phyloP scores from a whole-genome alignment of 2,797 vertebrate genomes.

The Phataginus tetradactyla region DNA sequence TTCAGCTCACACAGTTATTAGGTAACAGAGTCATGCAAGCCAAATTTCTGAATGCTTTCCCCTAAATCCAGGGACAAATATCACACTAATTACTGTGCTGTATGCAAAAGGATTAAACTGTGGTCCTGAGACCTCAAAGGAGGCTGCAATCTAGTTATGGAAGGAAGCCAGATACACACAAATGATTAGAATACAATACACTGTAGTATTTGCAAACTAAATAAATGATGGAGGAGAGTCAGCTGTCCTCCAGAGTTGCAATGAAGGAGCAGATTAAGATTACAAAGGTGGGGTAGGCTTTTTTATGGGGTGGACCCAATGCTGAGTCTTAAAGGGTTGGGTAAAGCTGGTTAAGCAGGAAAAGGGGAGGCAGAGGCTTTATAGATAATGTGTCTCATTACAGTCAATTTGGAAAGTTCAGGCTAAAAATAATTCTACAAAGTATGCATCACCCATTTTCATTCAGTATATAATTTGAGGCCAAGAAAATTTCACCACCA shows the following conservation, averaged over 20 bases:
- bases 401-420: not conserved
- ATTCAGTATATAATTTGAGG: not conserved
- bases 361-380: not conserved
- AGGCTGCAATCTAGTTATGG: constrained; percentile 19
- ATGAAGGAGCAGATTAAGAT: not conserved
- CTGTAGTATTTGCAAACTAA: constrained; percentile 19
- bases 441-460: not conserved
- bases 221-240: not conserved
- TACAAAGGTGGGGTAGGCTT: not conserved
- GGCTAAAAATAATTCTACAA: constrained; percentile 37
- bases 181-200: constrained; percentile 48
- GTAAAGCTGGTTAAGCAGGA: not conserved
- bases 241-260: not conserved
- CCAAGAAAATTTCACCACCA: constrained; percentile 3
- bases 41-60: constrained; percentile 43
- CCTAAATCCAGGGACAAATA: constrained; percentile 60
- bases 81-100: constrained; percentile 47
- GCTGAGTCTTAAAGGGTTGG: not conserved
- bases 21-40: constrained; percentile 40
- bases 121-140: constrained; percentile 31
- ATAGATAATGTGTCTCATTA: not conserved
- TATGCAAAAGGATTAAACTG: constrained; percentile 63
- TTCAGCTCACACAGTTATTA: constrained; percentile 27
- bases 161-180: constrained; percentile 48
- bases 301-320: not conserved